Evolutionary conservation across 2,113 vertebrate genomes (phyloP), one percentile per base, ranked within the genome.

Genomic region (Rhabdomys dilectus): DNA sequence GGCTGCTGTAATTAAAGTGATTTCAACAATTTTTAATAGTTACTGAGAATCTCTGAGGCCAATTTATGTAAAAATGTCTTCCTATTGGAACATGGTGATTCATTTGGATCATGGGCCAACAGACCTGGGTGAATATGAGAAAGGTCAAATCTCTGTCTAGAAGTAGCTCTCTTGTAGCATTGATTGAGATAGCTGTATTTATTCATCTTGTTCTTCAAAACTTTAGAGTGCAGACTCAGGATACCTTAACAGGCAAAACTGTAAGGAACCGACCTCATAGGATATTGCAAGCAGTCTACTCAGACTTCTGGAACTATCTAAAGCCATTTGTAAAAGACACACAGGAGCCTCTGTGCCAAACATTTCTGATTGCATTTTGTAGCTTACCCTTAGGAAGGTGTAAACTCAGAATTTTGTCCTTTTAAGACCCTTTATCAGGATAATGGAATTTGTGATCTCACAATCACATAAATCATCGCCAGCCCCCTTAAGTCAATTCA

Each of bases 401-500:
- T 85, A 80, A 94, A 92, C 51, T 87, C 62, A 70, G 36, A 24
- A 73, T 22, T 1, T 1, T 92, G 73, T 88, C n/a, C 85, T 98
- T 98, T 98, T 98, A 97, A 98, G 96, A 98, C 91, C 94, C 24
- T 97, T 96, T 42, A 36, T 80, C 89, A 95, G 92, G 10, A 5
- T 98, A 97, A 98, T 98, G 96, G 92, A 93, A 96, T 97, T 96
- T 93, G 88, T 98, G 98, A 98, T 98, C 98, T 98, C 97, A 97
- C 75, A 7, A 84, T 98, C 96, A 96, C 97, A 98, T 99, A 98
- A 98, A 98, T 99, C 98, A 98, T 95, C 97, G 97, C 98, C 98
- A 99, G 97, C 96, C 98, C 97, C 97, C 98, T 98, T 96, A 96
- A 98, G 98, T 98, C 98, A 99, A 98, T 98, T 99, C 98, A 99